Conservation (phyloP, 2,888 invertebrate genomes). For the Escarpia spicata region DNA sequence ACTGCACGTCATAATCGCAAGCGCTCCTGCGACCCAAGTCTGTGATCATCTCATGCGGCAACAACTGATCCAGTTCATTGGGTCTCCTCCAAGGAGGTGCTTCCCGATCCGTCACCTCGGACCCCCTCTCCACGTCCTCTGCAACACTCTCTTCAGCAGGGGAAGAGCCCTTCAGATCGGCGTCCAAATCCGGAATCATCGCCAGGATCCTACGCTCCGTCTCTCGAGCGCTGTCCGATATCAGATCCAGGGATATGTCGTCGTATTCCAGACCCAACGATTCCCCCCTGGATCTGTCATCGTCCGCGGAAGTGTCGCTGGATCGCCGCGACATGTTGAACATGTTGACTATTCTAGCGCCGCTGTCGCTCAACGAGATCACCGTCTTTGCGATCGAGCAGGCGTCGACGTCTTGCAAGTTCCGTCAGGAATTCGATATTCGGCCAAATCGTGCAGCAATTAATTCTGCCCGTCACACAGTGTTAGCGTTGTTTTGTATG, state of each 20-base stretch:
- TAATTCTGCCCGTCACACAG: neutral
- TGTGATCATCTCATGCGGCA: conserved; percentile 32
- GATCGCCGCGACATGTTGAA: conserved; percentile 14
- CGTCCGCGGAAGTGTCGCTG: conserved; percentile 1
- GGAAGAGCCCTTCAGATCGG: neutral
- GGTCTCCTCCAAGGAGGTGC: neutral
- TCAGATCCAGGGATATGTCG: conserved; percentile 37
- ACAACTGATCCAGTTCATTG: conserved; percentile 25
- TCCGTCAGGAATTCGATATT: neutral
- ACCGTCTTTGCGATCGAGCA: neutral
- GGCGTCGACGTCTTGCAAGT: neutral
- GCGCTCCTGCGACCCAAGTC: conserved; percentile 28
- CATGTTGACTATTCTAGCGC: neutral
- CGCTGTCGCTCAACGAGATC: neutral
- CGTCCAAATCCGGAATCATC: conserved; percentile 7
- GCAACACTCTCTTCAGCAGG: neutral
- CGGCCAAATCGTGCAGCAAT: neutral
- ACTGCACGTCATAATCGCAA: conserved; percentile 22
- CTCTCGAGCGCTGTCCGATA: conserved; percentile 24
- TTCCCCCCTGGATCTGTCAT: neutral
- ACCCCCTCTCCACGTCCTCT: conserved; percentile 23
- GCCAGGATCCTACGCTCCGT: conserved; percentile 8
- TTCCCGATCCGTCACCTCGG: conserved; percentile 6
- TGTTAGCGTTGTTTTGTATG: neutral
- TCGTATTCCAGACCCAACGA: conserved; percentile 33